phyloP scores from a whole-genome alignment of 1,140 invertebrate genomes.

The Leptinotarsa defecta region DNA sequence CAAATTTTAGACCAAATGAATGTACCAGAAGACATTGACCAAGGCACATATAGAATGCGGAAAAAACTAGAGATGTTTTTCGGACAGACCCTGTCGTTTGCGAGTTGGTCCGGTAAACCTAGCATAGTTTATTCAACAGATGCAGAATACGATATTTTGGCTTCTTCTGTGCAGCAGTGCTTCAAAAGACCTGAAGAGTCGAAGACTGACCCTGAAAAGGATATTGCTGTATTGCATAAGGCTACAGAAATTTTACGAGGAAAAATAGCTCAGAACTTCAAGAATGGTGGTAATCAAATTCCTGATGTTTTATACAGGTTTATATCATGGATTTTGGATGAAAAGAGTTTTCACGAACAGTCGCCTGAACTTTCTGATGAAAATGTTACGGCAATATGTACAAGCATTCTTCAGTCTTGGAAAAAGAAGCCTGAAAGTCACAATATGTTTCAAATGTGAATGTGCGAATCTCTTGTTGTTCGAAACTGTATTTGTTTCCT shows the following conservation, averaged over 20 bases:
- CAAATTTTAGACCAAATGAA: conserved; percentile 6
- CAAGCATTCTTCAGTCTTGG: not conserved
- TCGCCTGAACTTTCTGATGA: not conserved
- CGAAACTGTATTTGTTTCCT: too few relatives aligned
- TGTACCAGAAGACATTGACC: not conserved
- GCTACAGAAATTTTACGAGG: not conserved
- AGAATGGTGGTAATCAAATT: not conserved
- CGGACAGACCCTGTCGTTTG: not conserved
- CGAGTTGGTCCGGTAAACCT: not conserved
- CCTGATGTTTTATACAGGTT: not conserved
- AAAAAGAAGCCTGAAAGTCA: not conserved
- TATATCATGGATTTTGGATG: not conserved
- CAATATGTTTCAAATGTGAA: too few relatives aligned
- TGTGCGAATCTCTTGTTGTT: too few relatives aligned
- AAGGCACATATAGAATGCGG: not conserved
- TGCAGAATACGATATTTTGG: not conserved
- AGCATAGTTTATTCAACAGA: not conserved
- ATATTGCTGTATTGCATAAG: not conserved
- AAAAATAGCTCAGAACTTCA: not conserved
- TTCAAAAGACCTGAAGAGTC: not conserved
- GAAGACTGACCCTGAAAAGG: not conserved
- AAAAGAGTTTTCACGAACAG: not conserved
- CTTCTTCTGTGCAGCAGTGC: not conserved
- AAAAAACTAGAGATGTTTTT: not conserved
- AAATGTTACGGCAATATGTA: not conserved